These are phyloP conservation scores for Sinocyclocheilus maitianheensis DNA, from an alignment of 2,113 vertebrate species.

Conservation along the genomic window DNA sequence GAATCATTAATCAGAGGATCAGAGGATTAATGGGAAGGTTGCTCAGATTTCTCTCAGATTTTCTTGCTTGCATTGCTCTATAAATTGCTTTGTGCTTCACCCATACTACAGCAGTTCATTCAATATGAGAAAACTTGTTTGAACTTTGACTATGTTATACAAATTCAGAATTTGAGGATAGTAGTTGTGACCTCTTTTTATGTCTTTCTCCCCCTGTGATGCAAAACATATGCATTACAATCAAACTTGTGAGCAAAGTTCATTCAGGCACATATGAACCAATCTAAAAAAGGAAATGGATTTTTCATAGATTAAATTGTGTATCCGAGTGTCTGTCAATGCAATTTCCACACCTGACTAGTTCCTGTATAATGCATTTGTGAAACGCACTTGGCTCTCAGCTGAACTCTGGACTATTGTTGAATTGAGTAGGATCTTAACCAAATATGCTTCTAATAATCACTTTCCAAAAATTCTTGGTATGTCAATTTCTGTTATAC, in stretches of 20 bases:
- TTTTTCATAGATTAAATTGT: constrained; percentile 6
- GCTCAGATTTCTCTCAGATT: not conserved
- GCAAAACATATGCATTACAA: not conserved
- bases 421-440: constrained; percentile 2
- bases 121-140: not conserved
- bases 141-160: not conserved
- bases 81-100: not conserved
- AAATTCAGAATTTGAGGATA: not conserved
- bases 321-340: constrained; percentile 17
- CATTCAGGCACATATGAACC: constrained; percentile 18
- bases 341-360: not conserved
- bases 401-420: not conserved
- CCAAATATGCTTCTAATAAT: constrained; percentile 21
- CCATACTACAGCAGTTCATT: not conserved
- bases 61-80: too few relatives aligned
- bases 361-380: constrained; percentile 12
- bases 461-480: not conserved
- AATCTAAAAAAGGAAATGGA: constrained; percentile 27
- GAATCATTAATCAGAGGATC: constrained; percentile 21
- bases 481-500: constrained; percentile 4
- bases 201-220: not conserved
- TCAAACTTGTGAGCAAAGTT: not conserved
- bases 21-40: constrained; percentile 10
- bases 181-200: not conserved
- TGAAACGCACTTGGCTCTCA: not conserved